Percentiles rank a stretch among this genome's conserved stretches.
These are phyloP conservation scores for Malacoctenus gilli DNA, from an alignment of 2,797 vertebrate genomes.

Conservation along the genomic window DNA sequence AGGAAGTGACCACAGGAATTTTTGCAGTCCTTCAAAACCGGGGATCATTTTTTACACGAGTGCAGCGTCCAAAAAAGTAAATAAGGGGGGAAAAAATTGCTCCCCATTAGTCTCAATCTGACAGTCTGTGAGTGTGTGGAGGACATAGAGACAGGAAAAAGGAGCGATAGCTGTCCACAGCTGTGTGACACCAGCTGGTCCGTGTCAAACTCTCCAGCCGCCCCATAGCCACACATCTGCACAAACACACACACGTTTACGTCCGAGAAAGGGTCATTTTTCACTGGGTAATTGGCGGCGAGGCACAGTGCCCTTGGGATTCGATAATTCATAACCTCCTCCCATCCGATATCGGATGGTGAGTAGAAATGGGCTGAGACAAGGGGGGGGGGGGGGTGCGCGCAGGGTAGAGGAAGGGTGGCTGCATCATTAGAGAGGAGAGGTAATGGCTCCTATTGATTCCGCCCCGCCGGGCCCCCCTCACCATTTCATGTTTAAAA, in stretches of 20 bases:
- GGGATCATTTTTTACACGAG: conserved; percentile 28
- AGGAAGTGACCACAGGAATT: conserved; percentile 21
- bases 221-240: conserved; percentile 35
- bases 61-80: conserved; percentile 18
- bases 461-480: conserved; percentile 68
- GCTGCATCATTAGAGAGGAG: conserved; percentile 80
- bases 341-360: conserved; percentile 80
- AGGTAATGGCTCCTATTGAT: conserved; percentile 86
- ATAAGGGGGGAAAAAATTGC: conserved; percentile 13
- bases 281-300: conserved; percentile 80
- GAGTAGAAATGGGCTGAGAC: conserved; percentile 79
- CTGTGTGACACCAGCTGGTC: conserved; percentile 63
- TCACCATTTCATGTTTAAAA: conserved; percentile 87
- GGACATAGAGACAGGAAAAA: conserved; percentile 28
- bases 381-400: conserved; percentile 55
- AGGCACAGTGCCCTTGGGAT: conserved; percentile 81
- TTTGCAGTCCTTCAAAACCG: conserved; percentile 23
- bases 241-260: conserved; percentile 38
- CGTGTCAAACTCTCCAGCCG: conserved; percentile 48
- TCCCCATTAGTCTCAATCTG: conserved; percentile 31
- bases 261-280: conserved; percentile 75
- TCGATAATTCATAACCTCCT: conserved; percentile 86
- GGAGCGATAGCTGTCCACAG: conserved; percentile 37
- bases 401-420: conserved; percentile 36
- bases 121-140: conserved; percentile 4